Percentiles rank a stretch among this genome's conserved stretches.
Conservation (phyloP, 2,797 vertebrate genomes). For the Notolabrus celidotus region DNA sequence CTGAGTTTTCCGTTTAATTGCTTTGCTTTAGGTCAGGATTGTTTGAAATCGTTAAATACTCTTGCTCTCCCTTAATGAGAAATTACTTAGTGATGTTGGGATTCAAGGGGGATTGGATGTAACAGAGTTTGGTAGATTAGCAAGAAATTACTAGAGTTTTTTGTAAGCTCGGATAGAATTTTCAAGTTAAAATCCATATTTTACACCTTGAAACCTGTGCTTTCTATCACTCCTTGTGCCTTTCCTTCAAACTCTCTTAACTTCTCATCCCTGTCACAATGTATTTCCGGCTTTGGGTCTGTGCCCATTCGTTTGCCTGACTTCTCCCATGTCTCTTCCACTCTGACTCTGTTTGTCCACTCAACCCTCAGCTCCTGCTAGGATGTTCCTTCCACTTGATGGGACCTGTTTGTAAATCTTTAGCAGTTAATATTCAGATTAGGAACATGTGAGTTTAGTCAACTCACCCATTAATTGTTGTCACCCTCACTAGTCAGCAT, state of each 20-base stretch:
- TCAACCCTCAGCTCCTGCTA: slow-evolving; percentile 56
- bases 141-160: background rate
- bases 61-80: slow-evolving; percentile 42
- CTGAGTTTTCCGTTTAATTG: slow-evolving; percentile 58
- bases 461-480: too few relatives aligned
- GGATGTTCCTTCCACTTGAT: slow-evolving; percentile 59
- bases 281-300: slow-evolving; percentile 69
- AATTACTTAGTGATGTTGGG: slow-evolving; percentile 18
- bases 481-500: too few relatives aligned
- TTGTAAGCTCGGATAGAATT: background rate
- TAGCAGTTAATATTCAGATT: slow-evolving; percentile 52
- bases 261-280: slow-evolving; percentile 64
- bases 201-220: background rate
- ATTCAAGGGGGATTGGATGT: slow-evolving; percentile 5
- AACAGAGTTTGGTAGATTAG: background rate
- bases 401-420: slow-evolving; percentile 57
- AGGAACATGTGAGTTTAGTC: too few relatives aligned
- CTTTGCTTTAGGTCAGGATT: slow-evolving; percentile 52
- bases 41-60: slow-evolving; percentile 63
- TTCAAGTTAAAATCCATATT: background rate
- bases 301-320: slow-evolving; percentile 54
- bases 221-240: background rate
- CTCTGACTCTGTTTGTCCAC: slow-evolving; percentile 50
- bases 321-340: slow-evolving; percentile 65
- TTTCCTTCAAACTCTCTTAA: slow-evolving; percentile 13